Evolutionary conservation across 2,113 vertebrate genomes (phyloP), one percentile per base, ranked within the genome.

Genomic region (Xyliphius kryptos): DNA sequence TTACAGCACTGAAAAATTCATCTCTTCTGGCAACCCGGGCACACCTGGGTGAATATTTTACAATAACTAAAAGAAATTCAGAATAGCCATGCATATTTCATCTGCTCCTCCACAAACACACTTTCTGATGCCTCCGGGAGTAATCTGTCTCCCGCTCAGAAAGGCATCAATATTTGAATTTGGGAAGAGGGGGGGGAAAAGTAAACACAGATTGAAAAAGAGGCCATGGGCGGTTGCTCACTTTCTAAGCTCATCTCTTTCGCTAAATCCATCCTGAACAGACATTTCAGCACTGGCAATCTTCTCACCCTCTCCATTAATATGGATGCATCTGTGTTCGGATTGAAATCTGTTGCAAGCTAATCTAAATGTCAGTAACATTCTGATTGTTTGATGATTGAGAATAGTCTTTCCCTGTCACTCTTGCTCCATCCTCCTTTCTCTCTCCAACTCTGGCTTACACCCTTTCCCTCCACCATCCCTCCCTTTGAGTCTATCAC

Each of bases 31-130:
- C 75, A 76, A 61, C 57, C 62, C 59, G 66, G 72, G 70, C 73
- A 74, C 70, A 79, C 70, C 68, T 72, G 64, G 68, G 70, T 87
- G 64, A 82, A 87, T 84, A 84, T 85, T 87, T 86, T 56, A 87
- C 57, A 79, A 73, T 80, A 77, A 81, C 81, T 84, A 85, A 87
- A 84, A 87, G 79, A 76, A 85, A 82, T 83, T 77, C 63, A 67
- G 76, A 71, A 74, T 83, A 76, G 68, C 59, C 58, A 82, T 84
- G 65, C 60, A 86, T 87, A 79, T 82, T 86, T 84, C 49, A 85
- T 78, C 50, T 32, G 17, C 51, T 11, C 60, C 57, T 70, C 76
- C 49, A 61, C 49, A 61, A 44, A 64, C 63, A 58, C 20, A 81
- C 67, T 60, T 80, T 71, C 41, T 73, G n/a, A 69, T 74, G 76